Conservation (phyloP, 2,888 invertebrate genomes). For the Notodonta ziczac region DNA sequence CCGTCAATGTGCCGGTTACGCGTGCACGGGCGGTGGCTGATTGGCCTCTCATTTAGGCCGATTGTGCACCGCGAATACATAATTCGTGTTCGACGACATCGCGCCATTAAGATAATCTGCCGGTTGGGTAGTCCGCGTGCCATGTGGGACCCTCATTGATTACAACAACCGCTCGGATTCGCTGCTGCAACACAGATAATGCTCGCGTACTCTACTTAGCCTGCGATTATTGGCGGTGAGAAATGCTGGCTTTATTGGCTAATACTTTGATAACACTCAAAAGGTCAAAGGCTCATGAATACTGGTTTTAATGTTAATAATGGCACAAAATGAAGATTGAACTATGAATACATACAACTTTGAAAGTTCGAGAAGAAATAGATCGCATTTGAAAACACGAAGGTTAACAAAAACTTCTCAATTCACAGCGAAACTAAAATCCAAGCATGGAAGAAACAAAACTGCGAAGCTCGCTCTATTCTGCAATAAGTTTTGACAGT, state of each 20-base stretch:
- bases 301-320: too few species aligned
- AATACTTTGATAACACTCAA: too few species aligned
- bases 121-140: constrained; percentile 35
- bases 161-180: constrained; percentile 33
- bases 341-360: too few species aligned
- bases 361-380: too few species aligned
- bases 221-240: not conserved
- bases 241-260: not conserved
- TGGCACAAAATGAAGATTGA: too few species aligned
- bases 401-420: too few species aligned
- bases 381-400: too few species aligned
- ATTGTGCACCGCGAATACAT: constrained; percentile 79
- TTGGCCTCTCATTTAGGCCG: constrained; percentile 80
- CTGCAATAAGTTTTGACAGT: not conserved
- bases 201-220: not conserved
- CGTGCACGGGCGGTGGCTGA: constrained; percentile 63
- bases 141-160: constrained; percentile 63
- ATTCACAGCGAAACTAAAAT: too few species aligned
- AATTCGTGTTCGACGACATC: constrained; percentile 68
- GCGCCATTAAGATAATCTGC: constrained; percentile 77
- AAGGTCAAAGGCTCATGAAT: too few species aligned
- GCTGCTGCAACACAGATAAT: constrained; percentile 18
- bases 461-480: constrained; percentile 12
- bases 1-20: constrained; percentile 64
- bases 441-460: not conserved